Evolutionary conservation across 2,888 invertebrate species (phyloP).

Genomic region (Rotaria macrura): DNA sequence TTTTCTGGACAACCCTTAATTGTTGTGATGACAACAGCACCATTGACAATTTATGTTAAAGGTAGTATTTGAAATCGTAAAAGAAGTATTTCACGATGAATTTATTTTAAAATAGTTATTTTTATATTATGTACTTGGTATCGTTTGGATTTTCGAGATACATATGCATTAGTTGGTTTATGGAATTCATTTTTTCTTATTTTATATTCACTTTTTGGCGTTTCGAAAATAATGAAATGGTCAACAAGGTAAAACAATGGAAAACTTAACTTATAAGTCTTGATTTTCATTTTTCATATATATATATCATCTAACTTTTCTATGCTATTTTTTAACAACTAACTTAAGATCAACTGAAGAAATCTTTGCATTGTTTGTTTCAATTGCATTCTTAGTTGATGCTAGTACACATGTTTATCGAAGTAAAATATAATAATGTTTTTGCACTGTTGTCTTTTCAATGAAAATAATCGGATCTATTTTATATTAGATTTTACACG

Average conservation of each 20-base stretch:
- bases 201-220: conserved; percentile 51
- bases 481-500: background rate
- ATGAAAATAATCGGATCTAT: background rate
- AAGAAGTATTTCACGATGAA: no score
- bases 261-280: no score
- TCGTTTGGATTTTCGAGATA: conserved; percentile 54
- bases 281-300: no score
- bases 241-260: conserved; percentile 51
- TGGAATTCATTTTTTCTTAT: conserved; percentile 57
- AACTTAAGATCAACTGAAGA: conserved; percentile 55
- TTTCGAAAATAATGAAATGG: conserved; percentile 56
- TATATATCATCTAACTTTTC: no score
- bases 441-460: no score
- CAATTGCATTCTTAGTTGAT: conserved; percentile 57
- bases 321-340: no score
- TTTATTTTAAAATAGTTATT: background rate
- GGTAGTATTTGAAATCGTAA: conserved; percentile 40
- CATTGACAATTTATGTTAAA: conserved; percentile 57
- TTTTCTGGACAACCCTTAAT: conserved; percentile 58
- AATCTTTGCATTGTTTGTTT: conserved; percentile 58
- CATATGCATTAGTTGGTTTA: conserved; percentile 56
- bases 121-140: conserved; percentile 51
- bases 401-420: conserved; percentile 53
- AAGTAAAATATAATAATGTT: conserved; percentile 45
- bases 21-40: conserved; percentile 57